These are phyloP conservation scores for Pocota personata DNA, from an alignment of 2,888 invertebrate species.

Conservation along the genomic window DNA sequence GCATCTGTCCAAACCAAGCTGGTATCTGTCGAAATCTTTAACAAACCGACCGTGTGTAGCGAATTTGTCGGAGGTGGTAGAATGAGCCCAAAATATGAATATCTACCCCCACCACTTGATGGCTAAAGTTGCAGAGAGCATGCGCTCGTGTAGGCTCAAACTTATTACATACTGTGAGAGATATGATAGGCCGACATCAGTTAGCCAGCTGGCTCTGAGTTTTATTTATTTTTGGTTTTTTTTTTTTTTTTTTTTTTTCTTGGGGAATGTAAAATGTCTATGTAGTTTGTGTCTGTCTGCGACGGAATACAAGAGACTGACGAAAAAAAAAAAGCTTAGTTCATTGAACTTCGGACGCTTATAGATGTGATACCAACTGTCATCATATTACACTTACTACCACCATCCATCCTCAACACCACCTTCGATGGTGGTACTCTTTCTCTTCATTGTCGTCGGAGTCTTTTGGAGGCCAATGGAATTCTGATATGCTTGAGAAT, in stretches of 20 bases:
- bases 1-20: neutral
- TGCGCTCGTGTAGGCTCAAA: conserved; percentile 46
- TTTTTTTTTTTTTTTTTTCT: conserved; percentile 25
- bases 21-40: neutral
- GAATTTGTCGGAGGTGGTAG: conserved; percentile 18
- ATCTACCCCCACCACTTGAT: neutral
- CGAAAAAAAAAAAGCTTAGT: conserved; percentile 68
- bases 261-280: conserved; percentile 38
- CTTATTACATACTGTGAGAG: conserved; percentile 26
- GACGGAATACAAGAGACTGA: conserved; percentile 39
- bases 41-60: neutral
- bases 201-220: conserved; percentile 20
- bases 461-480: conserved; percentile 61
- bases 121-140: conserved; percentile 9
- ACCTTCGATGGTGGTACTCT: conserved; percentile 63
- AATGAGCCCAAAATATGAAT: conserved; percentile 34
- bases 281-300: conserved; percentile 51
- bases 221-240: conserved; percentile 41
- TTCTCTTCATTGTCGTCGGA: conserved; percentile 53
- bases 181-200: conserved; percentile 53
- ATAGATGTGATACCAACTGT: conserved; percentile 73
- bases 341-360: conserved; percentile 67
- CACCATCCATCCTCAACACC: conserved; percentile 66
- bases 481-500: conserved; percentile 66
- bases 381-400: conserved; percentile 73